A percentile compares a stretch with the other conserved stretches of the same genome.
These are phyloP conservation scores for Urocitellus parryii DNA, from an alignment of 2,113 vertebrate species.

Conservation along the genomic window DNA sequence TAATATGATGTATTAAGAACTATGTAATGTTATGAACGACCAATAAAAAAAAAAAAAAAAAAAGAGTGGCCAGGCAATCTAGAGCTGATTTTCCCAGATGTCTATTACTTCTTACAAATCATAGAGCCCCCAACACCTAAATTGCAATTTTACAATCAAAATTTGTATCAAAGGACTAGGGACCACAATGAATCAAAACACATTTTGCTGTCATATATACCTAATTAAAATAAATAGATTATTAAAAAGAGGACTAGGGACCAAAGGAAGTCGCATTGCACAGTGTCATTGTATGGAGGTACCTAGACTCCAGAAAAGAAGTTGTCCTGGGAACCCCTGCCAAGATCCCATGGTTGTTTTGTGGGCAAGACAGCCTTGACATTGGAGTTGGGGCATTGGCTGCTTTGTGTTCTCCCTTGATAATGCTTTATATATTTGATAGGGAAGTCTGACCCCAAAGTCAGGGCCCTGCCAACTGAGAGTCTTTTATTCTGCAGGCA, in stretches of 20 bases:
- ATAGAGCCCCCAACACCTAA: background rate
- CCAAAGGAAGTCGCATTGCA: background rate
- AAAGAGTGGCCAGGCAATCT: background rate
- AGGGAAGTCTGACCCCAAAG: background rate
- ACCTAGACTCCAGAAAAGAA: background rate
- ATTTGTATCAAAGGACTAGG: background rate
- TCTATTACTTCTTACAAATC: background rate
- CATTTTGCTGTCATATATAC: too few relatives aligned
- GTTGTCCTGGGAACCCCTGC: background rate
- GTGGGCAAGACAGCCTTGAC: background rate
- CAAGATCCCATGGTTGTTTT: background rate
- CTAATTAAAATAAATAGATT: too few relatives aligned
- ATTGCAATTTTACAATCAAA: background rate
- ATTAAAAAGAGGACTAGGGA: background rate
- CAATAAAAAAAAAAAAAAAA: too few relatives aligned
- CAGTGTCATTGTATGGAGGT: background rate
- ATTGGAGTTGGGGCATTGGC: background rate
- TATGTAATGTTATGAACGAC: too few relatives aligned
- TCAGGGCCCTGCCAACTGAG: background rate
- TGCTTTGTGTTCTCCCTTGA: background rate
- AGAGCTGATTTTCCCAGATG: background rate
- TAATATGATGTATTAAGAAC: too few relatives aligned
- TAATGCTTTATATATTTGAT: background rate
- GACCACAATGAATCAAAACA: too few relatives aligned
- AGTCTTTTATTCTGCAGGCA: background rate